These are phyloP conservation scores for Uloborus plumipes DNA, from an alignment of 2,888 invertebrate species.

Conservation along the genomic window DNA sequence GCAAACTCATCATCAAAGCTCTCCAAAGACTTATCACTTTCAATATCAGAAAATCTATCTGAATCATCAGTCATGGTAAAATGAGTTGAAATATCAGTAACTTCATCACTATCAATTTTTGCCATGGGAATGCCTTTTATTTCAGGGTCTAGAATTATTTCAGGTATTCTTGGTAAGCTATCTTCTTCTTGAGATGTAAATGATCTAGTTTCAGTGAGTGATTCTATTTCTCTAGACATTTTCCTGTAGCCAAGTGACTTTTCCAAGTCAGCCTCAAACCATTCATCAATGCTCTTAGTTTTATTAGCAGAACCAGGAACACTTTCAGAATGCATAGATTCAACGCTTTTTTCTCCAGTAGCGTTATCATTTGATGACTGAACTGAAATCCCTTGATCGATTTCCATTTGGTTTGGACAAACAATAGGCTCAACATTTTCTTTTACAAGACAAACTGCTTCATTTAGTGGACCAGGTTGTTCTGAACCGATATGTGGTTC, in stretches of 20 bases:
- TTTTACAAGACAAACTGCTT: no score
- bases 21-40: conserved; percentile 45
- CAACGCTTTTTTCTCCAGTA: not conserved
- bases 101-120: conserved; percentile 33
- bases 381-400: no score
- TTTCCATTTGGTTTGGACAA: no score
- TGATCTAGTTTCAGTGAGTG: conserved; percentile 28
- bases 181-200: conserved; percentile 22
- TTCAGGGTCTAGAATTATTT: conserved; percentile 15
- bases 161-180: conserved; percentile 25
- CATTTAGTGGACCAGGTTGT: no score
- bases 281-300: conserved; percentile 17
- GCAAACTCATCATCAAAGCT: conserved; percentile 28
- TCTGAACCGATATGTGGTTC: no score
- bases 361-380: not conserved
- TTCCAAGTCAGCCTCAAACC: conserved; percentile 31
- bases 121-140: conserved; percentile 11
- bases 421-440: no score
- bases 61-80: conserved; percentile 61
- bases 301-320: not conserved
- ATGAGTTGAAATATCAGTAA: conserved; percentile 56
- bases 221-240: conserved; percentile 1
- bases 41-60: conserved; percentile 55
- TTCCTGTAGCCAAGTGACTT: not conserved
- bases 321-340: not conserved